phyloP scores from a whole-genome alignment of 2,113 vertebrate species.

The Perca schrenkii region DNA sequence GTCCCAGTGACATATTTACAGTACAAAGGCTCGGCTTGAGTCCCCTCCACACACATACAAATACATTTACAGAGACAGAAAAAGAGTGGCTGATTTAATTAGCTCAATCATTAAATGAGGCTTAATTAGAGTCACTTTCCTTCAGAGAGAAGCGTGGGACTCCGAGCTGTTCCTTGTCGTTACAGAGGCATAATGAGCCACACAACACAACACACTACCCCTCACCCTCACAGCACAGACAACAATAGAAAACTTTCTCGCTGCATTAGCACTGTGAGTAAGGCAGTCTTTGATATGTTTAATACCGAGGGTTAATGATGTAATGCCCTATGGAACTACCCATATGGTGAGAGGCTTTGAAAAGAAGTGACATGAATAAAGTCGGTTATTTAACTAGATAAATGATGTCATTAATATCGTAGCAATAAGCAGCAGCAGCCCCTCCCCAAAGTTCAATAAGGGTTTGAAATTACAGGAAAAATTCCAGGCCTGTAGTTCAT shows the following conservation, averaged over 20 bases:
- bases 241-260: constrained; percentile 70
- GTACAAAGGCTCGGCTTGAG: constrained; percentile 76
- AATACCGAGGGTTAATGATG: constrained; percentile 46
- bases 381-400: constrained; percentile 51
- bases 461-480: constrained; percentile 62
- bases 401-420: constrained; percentile 38
- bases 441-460: constrained; percentile 54
- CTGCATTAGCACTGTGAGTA: constrained; percentile 9
- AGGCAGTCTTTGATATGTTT: constrained; percentile 58
- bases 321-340: constrained; percentile 37
- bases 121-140: constrained; percentile 85
- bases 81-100: constrained; percentile 83
- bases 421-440: constrained; percentile 32
- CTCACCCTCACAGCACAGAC: constrained; percentile 53
- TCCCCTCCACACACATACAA: constrained; percentile 67
- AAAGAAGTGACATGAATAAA: constrained; percentile 52
- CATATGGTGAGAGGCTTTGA: constrained; percentile 24
- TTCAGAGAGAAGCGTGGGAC: constrained; percentile 74
- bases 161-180: constrained; percentile 79
- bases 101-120: constrained; percentile 81
- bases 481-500: constrained; percentile 50
- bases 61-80: constrained; percentile 65
- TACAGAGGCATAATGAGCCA: constrained; percentile 79
- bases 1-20: constrained; percentile 77
- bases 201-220: constrained; percentile 55